Evolutionary conservation across 2,113 vertebrate genomes (phyloP), one percentile per base, ranked within the genome.

Genomic region (Macrotis lagotis): DNA sequence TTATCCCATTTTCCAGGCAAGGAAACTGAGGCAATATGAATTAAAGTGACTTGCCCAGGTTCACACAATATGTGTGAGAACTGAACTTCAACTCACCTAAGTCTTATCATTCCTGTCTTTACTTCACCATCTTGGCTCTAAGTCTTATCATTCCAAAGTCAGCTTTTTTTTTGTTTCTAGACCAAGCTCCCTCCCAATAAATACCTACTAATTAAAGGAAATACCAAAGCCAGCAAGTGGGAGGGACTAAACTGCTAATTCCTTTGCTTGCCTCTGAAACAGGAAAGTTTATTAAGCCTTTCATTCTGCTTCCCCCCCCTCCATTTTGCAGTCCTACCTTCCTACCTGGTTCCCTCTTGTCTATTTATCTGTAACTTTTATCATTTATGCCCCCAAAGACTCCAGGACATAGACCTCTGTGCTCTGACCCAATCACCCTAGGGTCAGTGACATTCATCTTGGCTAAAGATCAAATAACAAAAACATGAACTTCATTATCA

Each of bases 321-420:
- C 48, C n/a, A 74, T 92, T 88, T 37, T 7, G 14, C 66, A 44
- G 66, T 22, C 2, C 51, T 53, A 90, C 92, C 88, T 74, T 22
- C 2, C 51, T 53, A 90, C 92, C 88, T 74, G 92, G 91, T 19
- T 90, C 50, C 49, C 47, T 90, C 48, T 25, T 92, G 49, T 91
- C 95, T 96, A 95, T 95, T 97, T 51, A 37, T 90, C 59, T 66
- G 53, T 31, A 66, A 37, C 11, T 66, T 37, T 93, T 53, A 37
- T 90, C 83, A 89, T 50, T 96, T 95, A 90, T 95, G 59, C 52
- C 50, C 95, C 50, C 91, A 95, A 91, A 95, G 90, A 95, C 95
- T 95, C 94, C 44, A 93, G 12, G 89, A 94, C 97, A 96, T 94
- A 96, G 96, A 96, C 96, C 96, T 92, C 53, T 90, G 44, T 94